Percentiles rank a stretch among this genome's conserved stretches.
These are phyloP conservation scores for Scleropages formosus DNA, from an alignment of 2,797 vertebrate genomes.

Conservation along the genomic window DNA sequence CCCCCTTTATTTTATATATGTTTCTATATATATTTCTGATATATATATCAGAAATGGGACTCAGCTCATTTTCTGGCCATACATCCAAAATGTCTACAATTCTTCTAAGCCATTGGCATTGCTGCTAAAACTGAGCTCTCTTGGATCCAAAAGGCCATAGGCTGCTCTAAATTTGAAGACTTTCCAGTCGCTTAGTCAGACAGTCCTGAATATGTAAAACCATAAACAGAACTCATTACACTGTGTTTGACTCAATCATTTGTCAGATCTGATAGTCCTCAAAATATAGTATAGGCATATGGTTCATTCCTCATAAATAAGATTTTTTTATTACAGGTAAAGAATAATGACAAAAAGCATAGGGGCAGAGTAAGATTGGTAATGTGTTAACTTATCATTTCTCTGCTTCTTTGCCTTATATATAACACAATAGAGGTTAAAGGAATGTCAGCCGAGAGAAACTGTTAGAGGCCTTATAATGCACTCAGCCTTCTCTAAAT, in stretches of 20 bases:
- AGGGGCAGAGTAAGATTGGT: too few species aligned
- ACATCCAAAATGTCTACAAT: background rate
- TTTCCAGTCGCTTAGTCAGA: background rate
- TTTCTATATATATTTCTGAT: too few species aligned
- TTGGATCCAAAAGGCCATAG: background rate
- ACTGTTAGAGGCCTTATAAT: background rate
- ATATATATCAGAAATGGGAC: background rate
- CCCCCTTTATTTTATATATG: too few species aligned
- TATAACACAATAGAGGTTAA: too few species aligned
- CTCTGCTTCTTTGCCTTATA: too few species aligned
- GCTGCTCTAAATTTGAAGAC: background rate
- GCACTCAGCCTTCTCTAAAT: background rate
- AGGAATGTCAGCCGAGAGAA: too few species aligned
- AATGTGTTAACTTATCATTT: too few species aligned
- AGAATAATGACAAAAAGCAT: background rate
- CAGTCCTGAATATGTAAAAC: background rate
- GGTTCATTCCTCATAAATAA: background rate
- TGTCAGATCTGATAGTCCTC: background rate
- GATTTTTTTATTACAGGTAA: background rate
- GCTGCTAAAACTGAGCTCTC: background rate
- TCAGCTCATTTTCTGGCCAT: background rate
- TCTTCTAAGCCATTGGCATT: background rate
- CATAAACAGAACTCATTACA: background rate
- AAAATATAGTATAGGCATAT: conserved; percentile 9
- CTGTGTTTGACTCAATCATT: conserved; percentile 9